These are phyloP conservation scores for Otocyon megalotis DNA, from an alignment of 2,113 vertebrate genomes.

Conservation along the genomic window DNA sequence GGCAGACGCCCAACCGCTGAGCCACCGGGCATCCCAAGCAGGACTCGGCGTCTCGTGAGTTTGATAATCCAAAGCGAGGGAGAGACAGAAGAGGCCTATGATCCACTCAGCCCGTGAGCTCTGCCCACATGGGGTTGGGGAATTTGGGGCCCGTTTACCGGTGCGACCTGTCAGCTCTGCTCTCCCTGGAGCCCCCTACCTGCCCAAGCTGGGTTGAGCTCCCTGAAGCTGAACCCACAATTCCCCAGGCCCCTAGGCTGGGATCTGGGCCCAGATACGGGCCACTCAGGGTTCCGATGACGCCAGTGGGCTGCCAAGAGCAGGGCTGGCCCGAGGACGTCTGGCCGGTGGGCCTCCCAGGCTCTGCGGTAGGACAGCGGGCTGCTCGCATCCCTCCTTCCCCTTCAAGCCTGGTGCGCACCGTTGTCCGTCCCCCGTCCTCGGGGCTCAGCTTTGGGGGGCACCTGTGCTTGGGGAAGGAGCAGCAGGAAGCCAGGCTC, in stretches of 20 bases:
- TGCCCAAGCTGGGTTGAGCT: background rate
- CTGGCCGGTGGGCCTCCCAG: background rate
- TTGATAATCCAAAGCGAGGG: background rate
- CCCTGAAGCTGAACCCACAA: background rate
- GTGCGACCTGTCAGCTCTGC: background rate
- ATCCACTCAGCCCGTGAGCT: background rate
- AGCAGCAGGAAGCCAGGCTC: background rate
- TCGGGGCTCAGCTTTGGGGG: background rate
- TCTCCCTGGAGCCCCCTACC: background rate
- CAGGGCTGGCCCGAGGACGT: background rate
- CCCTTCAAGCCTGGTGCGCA: too few relatives aligned
- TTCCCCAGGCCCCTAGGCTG: background rate
- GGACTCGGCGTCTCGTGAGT: too few relatives aligned
- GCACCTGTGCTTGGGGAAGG: background rate
- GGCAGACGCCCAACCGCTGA: too few relatives aligned
- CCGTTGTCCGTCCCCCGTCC: background rate
- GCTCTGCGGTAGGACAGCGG: background rate
- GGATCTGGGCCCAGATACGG: background rate
- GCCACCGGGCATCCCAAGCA: too few relatives aligned
- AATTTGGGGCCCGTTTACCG: accelerated
- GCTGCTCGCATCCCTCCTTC: background rate
- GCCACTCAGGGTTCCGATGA: background rate
- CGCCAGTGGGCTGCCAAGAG: background rate
- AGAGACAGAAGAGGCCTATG: accelerated
- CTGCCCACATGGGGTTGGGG: background rate